Conservation (phyloP, 2,888 invertebrate species). For the Tenthredo notha region DNA sequence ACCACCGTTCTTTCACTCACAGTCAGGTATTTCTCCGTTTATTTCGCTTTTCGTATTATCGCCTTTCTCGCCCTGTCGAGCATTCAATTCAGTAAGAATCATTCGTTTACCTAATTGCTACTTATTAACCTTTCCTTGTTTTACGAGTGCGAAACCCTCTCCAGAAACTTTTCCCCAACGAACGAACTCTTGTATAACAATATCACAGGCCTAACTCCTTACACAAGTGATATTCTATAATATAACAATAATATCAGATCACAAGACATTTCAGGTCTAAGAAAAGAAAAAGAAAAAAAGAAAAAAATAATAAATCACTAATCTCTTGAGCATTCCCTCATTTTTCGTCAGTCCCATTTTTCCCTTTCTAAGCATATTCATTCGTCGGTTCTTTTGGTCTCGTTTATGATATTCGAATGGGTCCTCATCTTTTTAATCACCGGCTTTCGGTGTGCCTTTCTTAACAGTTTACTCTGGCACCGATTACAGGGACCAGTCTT, state of each 20-base stretch:
- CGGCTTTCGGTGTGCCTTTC: background rate
- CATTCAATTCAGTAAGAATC: slow-evolving; percentile 69
- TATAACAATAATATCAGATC: background rate
- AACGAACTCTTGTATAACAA: slow-evolving; percentile 10
- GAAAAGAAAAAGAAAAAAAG: background rate
- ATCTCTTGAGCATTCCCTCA: background rate
- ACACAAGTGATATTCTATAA: slow-evolving; percentile 5
- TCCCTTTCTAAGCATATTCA: background rate
- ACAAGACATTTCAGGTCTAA: background rate
- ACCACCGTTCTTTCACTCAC: slow-evolving; percentile 43
- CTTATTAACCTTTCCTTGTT: slow-evolving; percentile 63
- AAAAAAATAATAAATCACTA: background rate
- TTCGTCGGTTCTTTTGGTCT: background rate
- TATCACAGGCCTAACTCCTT: background rate
- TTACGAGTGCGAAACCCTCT: slow-evolving; percentile 40
- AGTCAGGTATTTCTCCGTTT: slow-evolving; percentile 61
- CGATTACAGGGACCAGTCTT: slow-evolving; percentile 6
- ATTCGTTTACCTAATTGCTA: slow-evolving; percentile 71
- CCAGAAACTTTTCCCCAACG: background rate
- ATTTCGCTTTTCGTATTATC: slow-evolving; percentile 67
- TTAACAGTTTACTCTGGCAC: background rate
- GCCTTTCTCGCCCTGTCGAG: slow-evolving; percentile 62
- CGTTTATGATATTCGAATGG: background rate
- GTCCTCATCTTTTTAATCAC: slow-evolving; percentile 32
- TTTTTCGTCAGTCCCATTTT: background rate